Base-by-base conservation (phyloP, 2,797 vertebrate species). In the Salmo trutta region DNA sequence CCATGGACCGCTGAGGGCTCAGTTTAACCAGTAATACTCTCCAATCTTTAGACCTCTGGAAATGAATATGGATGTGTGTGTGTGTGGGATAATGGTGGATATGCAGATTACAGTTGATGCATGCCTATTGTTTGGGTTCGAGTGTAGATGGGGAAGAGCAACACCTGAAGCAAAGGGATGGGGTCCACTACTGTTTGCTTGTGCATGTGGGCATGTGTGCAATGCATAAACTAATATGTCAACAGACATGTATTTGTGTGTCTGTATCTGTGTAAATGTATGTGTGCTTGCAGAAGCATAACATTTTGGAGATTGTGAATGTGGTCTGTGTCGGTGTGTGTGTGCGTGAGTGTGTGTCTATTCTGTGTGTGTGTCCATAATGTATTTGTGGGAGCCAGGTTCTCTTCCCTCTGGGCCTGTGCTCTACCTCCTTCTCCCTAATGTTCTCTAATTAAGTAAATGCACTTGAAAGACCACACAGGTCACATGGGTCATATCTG, bases 81-180 rank as follows among this genome's bases (percentile, higher is more conserved):
- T 71, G 69, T 21, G 69, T 14, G 69, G 47, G 82, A 77, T 88
- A 90, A 90, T 91, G 93, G 90, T 90, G 82, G 89, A 85, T 76
- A 21, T 24, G n/a, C 59, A 62, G 59, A 62, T 62, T 62, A 10
- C 59, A 62, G 8, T 62, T 24, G 8, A 24, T 6, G 21, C 59
- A 62, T 24, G 21, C 0, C n/a, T 1, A 21, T 62, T 62, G 59
- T 62, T 62, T 62, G 33, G 41, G 41, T 47, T 14, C 4, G 8
- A 19, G 16, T 15, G 41, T 47, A 47, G 41, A 12, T 47, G 2
- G 10, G 10, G 41, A 14, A 10, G 17, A 51, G 69, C 19, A 71
- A 51, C 69, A 47, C 36, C 41, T 71, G 69, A 21, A 75, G 75
- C 77, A 74, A 75, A 69, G 68, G 74, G 74, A 80, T 73, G 77